phyloP scores from a whole-genome alignment of 2,797 vertebrate genomes.

The Chloroceryle inda region DNA sequence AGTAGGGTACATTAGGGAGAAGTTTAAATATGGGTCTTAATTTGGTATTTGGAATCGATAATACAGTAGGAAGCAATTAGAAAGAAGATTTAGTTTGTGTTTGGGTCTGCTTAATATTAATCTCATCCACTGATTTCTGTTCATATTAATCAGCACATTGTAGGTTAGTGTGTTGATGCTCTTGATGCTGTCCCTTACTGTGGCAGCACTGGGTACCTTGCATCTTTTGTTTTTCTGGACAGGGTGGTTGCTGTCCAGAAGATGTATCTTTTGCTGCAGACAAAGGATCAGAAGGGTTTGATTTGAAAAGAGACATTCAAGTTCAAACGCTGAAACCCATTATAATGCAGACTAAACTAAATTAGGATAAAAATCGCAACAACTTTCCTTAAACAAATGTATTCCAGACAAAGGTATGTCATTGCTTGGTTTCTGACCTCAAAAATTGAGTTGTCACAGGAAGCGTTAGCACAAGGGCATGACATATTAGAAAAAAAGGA shows the following conservation, averaged over 20 bases:
- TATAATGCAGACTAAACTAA: not conserved
- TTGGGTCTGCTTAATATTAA: not conserved
- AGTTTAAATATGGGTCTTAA: not conserved
- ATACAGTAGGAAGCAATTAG: not conserved
- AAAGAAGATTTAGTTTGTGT: not conserved
- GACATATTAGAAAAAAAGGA: not conserved
- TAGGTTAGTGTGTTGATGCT: not conserved
- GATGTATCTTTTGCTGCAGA: not conserved
- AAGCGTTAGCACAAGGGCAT: not conserved
- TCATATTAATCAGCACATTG: not conserved
- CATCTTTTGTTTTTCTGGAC: not conserved
- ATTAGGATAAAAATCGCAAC: not conserved
- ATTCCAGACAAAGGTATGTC: not conserved
- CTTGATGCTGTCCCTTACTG: not conserved
- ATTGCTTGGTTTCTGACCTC: not conserved
- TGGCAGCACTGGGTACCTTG: rapidly evolving
- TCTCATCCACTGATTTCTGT: not conserved
- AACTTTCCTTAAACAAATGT: not conserved
- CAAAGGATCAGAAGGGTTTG: rapidly evolving
- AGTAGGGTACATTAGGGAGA: not conserved
- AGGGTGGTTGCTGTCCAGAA: not conserved
- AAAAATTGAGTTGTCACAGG: not conserved
- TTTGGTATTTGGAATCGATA: not conserved
- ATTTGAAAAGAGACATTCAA: not conserved
- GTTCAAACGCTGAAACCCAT: not conserved